Evolutionary conservation across 2,888 invertebrate genomes (phyloP).

Genomic region (Polyommatus icarus): DNA sequence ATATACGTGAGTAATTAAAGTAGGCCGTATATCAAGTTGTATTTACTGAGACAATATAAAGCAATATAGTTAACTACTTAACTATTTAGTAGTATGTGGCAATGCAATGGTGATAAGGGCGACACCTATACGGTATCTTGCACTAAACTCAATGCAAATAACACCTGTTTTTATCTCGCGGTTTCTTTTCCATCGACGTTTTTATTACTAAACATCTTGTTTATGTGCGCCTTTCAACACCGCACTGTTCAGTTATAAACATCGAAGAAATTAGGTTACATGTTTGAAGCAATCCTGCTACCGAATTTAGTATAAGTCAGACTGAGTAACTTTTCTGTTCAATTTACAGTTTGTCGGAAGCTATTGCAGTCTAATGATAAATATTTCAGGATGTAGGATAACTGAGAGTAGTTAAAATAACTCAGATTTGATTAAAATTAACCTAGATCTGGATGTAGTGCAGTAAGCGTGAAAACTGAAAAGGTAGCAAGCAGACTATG

Average conservation of each 20-base stretch:
- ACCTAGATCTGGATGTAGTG: too few species aligned
- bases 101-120: neutral
- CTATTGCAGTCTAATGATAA: too few species aligned
- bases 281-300: neutral
- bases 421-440: too few species aligned
- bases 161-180: neutral
- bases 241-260: conserved; percentile 3
- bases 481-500: neutral
- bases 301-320: neutral
- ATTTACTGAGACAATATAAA: neutral
- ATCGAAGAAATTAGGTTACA: neutral
- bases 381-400: too few species aligned
- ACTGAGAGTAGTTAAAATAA: too few species aligned
- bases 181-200: neutral
- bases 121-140: neutral
- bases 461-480: neutral
- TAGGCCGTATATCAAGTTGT: neutral
- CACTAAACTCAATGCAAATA: neutral
- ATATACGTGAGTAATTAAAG: neutral
- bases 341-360: too few species aligned
- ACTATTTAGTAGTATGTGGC: too few species aligned
- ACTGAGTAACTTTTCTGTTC: too few species aligned
- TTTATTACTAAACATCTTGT: conserved; percentile 2
- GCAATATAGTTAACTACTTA: neutral
- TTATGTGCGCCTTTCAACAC: neutral